Evolutionary conservation across 2,888 invertebrate species (phyloP).

Genomic region (Drosophila phalerata): DNA sequence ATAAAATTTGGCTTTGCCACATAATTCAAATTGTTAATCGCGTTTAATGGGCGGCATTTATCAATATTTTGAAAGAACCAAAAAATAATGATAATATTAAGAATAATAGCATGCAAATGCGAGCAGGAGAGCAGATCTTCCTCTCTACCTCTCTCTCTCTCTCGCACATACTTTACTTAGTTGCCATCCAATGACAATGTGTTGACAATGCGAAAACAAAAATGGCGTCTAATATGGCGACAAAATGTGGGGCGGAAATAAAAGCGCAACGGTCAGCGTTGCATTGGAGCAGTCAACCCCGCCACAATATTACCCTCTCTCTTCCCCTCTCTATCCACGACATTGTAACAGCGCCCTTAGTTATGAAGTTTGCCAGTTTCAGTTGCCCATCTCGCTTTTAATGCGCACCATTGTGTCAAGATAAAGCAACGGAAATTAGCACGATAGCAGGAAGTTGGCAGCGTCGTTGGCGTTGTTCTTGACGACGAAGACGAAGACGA

Average conservation of each 20-base stretch:
- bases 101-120: constrained; percentile 53
- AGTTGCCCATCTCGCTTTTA: constrained; percentile 75
- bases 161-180: not conserved
- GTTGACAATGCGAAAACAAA: constrained; percentile 77
- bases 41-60: constrained; percentile 82
- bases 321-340: not conserved
- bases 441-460: constrained; percentile 84
- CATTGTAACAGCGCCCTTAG: constrained; percentile 54
- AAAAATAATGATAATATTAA: constrained; percentile 12
- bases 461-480: constrained; percentile 77
- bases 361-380: constrained; percentile 62
- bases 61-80: constrained; percentile 64
- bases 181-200: constrained; percentile 60
- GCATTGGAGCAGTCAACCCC: constrained; percentile 39
- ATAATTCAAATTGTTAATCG: constrained; percentile 85
- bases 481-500: constrained; percentile 38
- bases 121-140: not conserved
- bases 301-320: no score
- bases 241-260: constrained; percentile 69
- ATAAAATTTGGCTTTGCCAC: constrained; percentile 81
- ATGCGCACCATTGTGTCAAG: constrained; percentile 85
- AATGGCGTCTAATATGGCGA: constrained; percentile 75
- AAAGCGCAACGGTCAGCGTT: constrained; percentile 78
- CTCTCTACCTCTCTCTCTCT: not conserved
- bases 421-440: constrained; percentile 85